Conservation (phyloP, 2,113 vertebrate species). For the Microcebus griseorufus region DNA sequence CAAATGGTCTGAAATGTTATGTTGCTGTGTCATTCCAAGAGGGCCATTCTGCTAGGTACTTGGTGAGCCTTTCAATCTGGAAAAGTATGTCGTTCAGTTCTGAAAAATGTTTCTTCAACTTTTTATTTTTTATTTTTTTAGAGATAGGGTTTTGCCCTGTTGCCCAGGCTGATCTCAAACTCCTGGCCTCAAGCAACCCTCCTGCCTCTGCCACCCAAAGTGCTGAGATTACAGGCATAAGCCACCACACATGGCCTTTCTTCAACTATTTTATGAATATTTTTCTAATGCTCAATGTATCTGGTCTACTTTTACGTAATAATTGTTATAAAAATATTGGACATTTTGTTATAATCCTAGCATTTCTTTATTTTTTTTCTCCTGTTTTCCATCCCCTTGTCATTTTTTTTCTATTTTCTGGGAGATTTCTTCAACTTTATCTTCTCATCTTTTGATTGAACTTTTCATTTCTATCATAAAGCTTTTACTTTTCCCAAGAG, state of each 20-base stretch:
- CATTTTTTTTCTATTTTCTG: background rate
- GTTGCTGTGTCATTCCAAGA: background rate
- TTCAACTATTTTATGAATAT: background rate
- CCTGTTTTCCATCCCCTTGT: background rate
- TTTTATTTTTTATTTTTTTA: background rate
- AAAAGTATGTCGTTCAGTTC: background rate
- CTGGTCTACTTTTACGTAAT: background rate
- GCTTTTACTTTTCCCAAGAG: background rate
- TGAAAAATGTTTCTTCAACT: background rate
- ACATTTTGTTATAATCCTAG: background rate
- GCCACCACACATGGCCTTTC: background rate
- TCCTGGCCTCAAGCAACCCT: too few species aligned
- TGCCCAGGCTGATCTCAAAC: too few species aligned
- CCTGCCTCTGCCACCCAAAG: too few species aligned
- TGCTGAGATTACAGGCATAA: too few species aligned
- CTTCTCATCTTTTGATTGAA: background rate
- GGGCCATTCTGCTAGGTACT: background rate
- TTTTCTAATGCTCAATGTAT: background rate
- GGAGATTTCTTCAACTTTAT: background rate
- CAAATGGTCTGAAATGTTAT: background rate
- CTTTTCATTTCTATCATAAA: conserved; percentile 12
- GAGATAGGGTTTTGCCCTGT: too few species aligned
- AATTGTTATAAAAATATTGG: background rate
- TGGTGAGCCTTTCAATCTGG: background rate
- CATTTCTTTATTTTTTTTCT: background rate